phyloP scores from a whole-genome alignment of 2,113 vertebrate genomes.

The Phaethon lepturus region DNA sequence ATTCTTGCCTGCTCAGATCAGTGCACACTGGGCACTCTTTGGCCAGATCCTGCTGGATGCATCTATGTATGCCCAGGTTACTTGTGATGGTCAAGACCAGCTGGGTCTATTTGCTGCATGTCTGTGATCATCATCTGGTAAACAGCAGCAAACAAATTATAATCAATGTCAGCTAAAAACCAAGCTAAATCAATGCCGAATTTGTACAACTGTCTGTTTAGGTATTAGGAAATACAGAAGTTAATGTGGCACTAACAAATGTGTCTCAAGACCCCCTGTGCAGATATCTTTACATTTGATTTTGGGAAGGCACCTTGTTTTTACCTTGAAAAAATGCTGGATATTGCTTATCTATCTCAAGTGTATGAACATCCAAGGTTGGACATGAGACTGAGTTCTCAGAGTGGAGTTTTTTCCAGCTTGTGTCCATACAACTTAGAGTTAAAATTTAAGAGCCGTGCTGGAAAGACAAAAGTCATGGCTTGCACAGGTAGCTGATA shows the following conservation, averaged over 20 bases:
- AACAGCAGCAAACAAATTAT: background rate
- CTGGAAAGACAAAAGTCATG: background rate
- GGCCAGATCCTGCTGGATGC: background rate
- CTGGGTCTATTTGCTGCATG: background rate
- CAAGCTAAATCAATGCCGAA: background rate
- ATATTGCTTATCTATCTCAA: background rate
- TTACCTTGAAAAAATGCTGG: background rate
- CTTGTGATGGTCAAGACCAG: background rate
- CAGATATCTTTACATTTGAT: background rate
- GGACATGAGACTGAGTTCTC: background rate
- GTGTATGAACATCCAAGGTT: background rate
- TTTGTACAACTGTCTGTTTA: slow-evolving; percentile 6
- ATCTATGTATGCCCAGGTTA: background rate
- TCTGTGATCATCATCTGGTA: background rate
- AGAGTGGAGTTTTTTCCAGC: background rate
- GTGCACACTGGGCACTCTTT: background rate
- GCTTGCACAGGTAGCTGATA: background rate
- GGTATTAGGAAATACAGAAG: background rate
- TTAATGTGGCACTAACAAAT: background rate
- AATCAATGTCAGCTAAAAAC: background rate
- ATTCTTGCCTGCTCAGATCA: background rate
- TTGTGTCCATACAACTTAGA: background rate
- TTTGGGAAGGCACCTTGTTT: background rate
- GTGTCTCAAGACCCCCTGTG: background rate
- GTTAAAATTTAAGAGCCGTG: background rate